These are phyloP conservation scores for Agonum fuliginosum DNA, from an alignment of 2,888 invertebrate species.

Conservation along the genomic window DNA sequence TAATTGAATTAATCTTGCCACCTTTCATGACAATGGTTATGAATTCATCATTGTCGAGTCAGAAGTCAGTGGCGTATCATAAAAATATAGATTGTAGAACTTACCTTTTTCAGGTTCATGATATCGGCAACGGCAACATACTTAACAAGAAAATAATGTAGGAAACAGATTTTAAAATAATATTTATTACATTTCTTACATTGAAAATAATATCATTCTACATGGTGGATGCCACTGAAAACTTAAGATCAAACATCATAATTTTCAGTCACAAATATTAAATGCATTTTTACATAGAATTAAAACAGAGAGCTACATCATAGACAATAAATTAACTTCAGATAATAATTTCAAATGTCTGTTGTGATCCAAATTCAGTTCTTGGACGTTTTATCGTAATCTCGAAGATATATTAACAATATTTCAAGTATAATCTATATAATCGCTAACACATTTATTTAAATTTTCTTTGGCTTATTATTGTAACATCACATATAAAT, in stretches of 20 bases:
- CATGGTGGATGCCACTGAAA: slow-evolving; percentile 40
- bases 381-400: slow-evolving; percentile 54
- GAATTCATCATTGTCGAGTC: neutral
- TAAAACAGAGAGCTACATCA: slow-evolving; percentile 36
- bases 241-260: slow-evolving; percentile 49
- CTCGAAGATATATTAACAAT: slow-evolving; percentile 58
- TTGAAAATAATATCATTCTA: slow-evolving; percentile 58
- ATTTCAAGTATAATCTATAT: slow-evolving; percentile 56
- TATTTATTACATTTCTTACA: slow-evolving; percentile 59
- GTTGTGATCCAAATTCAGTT: slow-evolving; percentile 52
- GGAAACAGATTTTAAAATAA: slow-evolving; percentile 52
- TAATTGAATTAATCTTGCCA: too few relatives aligned
- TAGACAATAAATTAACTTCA: slow-evolving; percentile 40
- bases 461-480: slow-evolving; percentile 63
- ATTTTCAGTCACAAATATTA: slow-evolving; percentile 50
- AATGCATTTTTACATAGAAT: slow-evolving; percentile 42
- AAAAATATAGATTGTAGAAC: too few relatives aligned
- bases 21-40: neutral
- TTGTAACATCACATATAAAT: slow-evolving; percentile 64
- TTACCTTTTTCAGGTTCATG: too few relatives aligned
- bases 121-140: too few relatives aligned
- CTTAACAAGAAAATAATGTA: neutral
- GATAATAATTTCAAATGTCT: slow-evolving; percentile 16
- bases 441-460: slow-evolving; percentile 59
- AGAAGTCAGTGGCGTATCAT: neutral